Evolutionary conservation across 2,797 vertebrate species (phyloP).

Genomic region (Synanceia verrucosa): DNA sequence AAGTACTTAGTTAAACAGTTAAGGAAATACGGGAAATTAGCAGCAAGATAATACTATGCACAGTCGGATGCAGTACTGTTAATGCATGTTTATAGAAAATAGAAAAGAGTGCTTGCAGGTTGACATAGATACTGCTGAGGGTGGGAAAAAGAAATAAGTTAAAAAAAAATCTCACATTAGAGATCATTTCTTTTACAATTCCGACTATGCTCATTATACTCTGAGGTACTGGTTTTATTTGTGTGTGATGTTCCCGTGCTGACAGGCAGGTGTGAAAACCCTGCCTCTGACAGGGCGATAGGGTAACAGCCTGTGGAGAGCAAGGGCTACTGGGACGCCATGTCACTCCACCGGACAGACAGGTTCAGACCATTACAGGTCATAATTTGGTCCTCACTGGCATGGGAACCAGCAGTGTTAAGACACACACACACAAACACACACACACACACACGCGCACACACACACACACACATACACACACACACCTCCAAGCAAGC

Average conservation of each 20-base stretch:
- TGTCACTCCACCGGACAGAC: slow-evolving; percentile 73
- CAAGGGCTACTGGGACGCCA: slow-evolving; percentile 57
- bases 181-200: slow-evolving; percentile 33
- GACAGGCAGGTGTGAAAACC: slow-evolving; percentile 68
- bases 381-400: slow-evolving; percentile 66
- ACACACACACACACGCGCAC: slow-evolving; percentile 39
- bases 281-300: slow-evolving; percentile 61
- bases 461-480: background rate
- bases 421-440: slow-evolving; percentile 31
- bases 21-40: slow-evolving; percentile 74
- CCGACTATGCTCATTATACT: slow-evolving; percentile 26
- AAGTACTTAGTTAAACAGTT: slow-evolving; percentile 73
- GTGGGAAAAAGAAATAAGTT: slow-evolving; percentile 19
- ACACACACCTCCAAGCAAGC: slow-evolving; percentile 19
- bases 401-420: slow-evolving; percentile 65
- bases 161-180: slow-evolving; percentile 35
- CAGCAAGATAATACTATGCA: slow-evolving; percentile 56
- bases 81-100: slow-evolving; percentile 40
- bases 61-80: slow-evolving; percentile 26
- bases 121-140: slow-evolving; percentile 1
- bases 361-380: slow-evolving; percentile 64
- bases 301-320: slow-evolving; percentile 68
- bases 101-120: background rate
- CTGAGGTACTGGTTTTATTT: slow-evolving; percentile 31
- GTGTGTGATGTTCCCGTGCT: slow-evolving; percentile 46